These are phyloP conservation scores for Harpagifer antarcticus DNA, from an alignment of 2,797 vertebrate species.

Conservation along the genomic window DNA sequence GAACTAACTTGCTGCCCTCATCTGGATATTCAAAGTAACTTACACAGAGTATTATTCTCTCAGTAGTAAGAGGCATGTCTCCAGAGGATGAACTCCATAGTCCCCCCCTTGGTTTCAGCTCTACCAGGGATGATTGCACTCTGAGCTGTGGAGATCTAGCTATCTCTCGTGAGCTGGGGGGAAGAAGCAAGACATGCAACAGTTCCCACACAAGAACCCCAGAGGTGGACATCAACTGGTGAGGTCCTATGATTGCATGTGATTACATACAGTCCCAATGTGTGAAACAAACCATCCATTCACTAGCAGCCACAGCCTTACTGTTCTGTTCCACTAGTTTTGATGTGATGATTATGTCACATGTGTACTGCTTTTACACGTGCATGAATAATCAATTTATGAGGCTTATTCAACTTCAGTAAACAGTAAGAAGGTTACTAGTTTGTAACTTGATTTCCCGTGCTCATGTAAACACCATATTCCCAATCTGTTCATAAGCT, in stretches of 20 bases:
- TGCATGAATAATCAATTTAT: too few relatives aligned
- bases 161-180: constrained; percentile 34
- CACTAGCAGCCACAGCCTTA: neutral
- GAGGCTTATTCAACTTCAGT: too few relatives aligned
- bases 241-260: constrained; percentile 19
- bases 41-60: constrained; percentile 11
- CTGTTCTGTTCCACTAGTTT: too few relatives aligned
- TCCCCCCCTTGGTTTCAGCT: constrained; percentile 57
- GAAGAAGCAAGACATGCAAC: constrained; percentile 36
- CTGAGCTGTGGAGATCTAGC: constrained; percentile 52
- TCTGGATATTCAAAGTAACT: neutral
- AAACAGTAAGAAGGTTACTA: too few relatives aligned
- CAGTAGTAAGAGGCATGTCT: constrained; percentile 54
- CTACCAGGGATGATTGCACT: constrained; percentile 49
- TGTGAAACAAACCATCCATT: neutral
- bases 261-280: neutral
- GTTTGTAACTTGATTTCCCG: too few relatives aligned
- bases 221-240: constrained; percentile 61
- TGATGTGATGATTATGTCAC: too few relatives aligned
- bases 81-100: constrained; percentile 60
- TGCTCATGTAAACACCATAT: too few relatives aligned
- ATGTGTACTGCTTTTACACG: too few relatives aligned
- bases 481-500: too few relatives aligned
- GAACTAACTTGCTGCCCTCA: neutral
- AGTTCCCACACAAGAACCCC: constrained; percentile 37